phyloP scores from a whole-genome alignment of 2,888 invertebrate species.

The Apotomis turbidana region DNA sequence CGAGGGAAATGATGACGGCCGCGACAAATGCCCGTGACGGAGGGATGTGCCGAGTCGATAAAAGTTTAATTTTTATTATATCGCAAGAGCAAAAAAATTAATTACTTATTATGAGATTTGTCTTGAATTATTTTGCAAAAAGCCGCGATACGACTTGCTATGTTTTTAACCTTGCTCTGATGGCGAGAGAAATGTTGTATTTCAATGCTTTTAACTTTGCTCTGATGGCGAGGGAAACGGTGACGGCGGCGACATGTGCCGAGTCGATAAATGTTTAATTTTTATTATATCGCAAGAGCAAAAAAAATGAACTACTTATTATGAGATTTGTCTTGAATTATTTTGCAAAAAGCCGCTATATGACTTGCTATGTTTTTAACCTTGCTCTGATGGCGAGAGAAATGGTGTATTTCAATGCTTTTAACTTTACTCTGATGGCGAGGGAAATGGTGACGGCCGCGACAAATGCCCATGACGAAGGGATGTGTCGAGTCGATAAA shows the following conservation, averaged over 20 bases:
- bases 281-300: no score
- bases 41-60: constrained; percentile 58
- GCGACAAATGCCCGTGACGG: constrained; percentile 79
- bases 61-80: not conserved
- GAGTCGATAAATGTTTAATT: no score
- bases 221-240: constrained; percentile 76
- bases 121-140: no score
- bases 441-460: constrained; percentile 81
- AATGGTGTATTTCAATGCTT: constrained; percentile 80
- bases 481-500: constrained; percentile 52
- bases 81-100: no score
- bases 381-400: no score
- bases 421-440: constrained; percentile 82
- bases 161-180: no score
- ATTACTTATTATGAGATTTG: no score
- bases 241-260: no score
- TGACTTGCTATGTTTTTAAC: no score
- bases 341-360: constrained; percentile 76
- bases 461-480: constrained; percentile 79
- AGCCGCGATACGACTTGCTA: no score
- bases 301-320: no score
- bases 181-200: constrained; percentile 58
- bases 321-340: no score
- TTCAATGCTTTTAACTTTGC: constrained; percentile 84
- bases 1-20: constrained; percentile 79